These are phyloP conservation scores for Meriones psammophilus DNA, from an alignment of 2,797 vertebrate species.

Conservation along the genomic window DNA sequence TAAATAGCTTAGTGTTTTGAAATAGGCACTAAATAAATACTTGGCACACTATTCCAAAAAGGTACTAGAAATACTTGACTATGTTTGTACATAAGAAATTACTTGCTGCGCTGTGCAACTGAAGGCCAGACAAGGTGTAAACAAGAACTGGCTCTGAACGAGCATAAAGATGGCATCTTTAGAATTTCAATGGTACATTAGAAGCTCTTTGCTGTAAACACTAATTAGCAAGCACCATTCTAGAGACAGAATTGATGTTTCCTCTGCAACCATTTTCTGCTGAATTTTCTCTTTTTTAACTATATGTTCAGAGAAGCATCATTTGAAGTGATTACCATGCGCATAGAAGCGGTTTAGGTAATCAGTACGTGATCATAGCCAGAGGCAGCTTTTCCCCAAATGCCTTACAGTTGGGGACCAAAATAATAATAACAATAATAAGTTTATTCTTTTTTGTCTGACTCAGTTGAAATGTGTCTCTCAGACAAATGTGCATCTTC, in stretches of 20 bases:
- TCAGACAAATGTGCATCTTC: not conserved
- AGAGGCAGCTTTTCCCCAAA: conserved; percentile 19
- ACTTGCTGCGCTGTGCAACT: conserved; percentile 24
- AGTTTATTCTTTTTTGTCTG: conserved; percentile 13
- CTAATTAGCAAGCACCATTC: conserved; percentile 57
- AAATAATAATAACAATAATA: too few species aligned
- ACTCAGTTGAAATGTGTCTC: not conserved
- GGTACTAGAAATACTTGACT: conserved; percentile 33
- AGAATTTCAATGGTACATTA: conserved; percentile 63
- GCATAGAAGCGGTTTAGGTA: not conserved
- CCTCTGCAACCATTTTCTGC: conserved; percentile 40
- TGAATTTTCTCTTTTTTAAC: conserved; percentile 49
- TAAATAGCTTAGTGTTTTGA: conserved; percentile 63
- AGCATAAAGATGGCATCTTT: conserved; percentile 7
- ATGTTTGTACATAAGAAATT: conserved; percentile 33
- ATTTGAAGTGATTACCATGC: not conserved
- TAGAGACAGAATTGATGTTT: conserved; percentile 44
- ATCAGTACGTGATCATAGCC: not conserved
- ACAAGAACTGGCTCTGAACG: conserved; percentile 34
- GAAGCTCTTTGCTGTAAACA: conserved; percentile 42
- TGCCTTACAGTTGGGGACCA: not conserved
- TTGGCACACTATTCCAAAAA: conserved; percentile 24
- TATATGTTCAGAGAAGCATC: conserved; percentile 30
- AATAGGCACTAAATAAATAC: conserved; percentile 63
- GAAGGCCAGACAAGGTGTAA: conserved; percentile 37